These are phyloP conservation scores for Antheraea yamamai DNA, from an alignment of 2,888 invertebrate genomes.

Conservation along the genomic window DNA sequence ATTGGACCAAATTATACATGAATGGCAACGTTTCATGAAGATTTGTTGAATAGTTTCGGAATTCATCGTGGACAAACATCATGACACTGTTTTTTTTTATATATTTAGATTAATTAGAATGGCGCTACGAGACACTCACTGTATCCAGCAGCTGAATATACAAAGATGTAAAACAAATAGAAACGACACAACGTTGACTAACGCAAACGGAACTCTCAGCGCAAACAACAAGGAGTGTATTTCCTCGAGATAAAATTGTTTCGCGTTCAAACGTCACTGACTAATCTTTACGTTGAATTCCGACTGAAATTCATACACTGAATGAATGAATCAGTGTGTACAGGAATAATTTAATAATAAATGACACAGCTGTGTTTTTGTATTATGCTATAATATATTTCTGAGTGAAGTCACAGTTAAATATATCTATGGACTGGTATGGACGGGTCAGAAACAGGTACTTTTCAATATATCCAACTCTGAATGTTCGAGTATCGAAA, in stretches of 20 bases:
- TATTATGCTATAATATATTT: not conserved
- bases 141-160: too few relatives aligned
- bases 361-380: not conserved
- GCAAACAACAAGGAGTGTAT: constrained; percentile 1
- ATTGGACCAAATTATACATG: too few relatives aligned
- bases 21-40: too few relatives aligned
- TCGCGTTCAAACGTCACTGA: not conserved
- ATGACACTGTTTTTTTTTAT: too few relatives aligned
- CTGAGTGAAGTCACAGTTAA: not conserved
- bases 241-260: not conserved
- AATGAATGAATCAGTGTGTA: constrained; percentile 7
- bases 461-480: not conserved
- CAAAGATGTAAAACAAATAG: too few relatives aligned
- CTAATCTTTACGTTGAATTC: not conserved
- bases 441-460: not conserved
- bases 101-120: too few relatives aligned
- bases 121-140: too few relatives aligned
- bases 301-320: constrained; percentile 6
- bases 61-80: too few relatives aligned
- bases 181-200: not conserved
- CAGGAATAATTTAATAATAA: not conserved
- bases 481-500: too few relatives aligned
- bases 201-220: not conserved
- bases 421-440: not conserved
- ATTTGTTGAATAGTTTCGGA: too few relatives aligned